Conservation (phyloP, 2,797 vertebrate species). For the Arctocebus calabarensis region DNA sequence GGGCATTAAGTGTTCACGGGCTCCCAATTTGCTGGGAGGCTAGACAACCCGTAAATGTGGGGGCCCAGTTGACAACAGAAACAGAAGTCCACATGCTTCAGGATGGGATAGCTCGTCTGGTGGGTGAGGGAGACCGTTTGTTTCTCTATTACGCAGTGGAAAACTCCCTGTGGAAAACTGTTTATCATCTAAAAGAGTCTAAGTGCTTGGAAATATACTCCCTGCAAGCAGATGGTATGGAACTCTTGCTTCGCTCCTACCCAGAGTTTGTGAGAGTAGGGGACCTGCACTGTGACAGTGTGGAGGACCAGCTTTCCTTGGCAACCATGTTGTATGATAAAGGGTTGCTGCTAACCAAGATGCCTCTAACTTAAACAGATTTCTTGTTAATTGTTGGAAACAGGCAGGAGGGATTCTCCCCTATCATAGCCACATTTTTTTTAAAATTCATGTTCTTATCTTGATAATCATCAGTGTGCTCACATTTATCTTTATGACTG, state of each 20-base stretch:
- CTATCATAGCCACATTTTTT: neutral
- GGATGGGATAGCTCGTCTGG: slow-evolving; percentile 92
- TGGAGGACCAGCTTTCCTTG: slow-evolving; percentile 92
- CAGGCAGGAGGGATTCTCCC: neutral
- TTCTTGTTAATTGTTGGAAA: slow-evolving; percentile 21
- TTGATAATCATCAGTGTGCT: slow-evolving; percentile 43
- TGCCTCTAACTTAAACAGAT: slow-evolving; percentile 83
- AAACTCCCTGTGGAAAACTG: slow-evolving; percentile 96
- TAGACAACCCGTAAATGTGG: slow-evolving; percentile 86
- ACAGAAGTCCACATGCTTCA: slow-evolving; percentile 93
- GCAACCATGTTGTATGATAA: slow-evolving; percentile 94
- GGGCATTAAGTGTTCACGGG: slow-evolving; percentile 91
- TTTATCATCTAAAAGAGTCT: slow-evolving; percentile 95
- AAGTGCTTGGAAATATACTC: slow-evolving; percentile 92
- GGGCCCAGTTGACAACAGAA: slow-evolving; percentile 88
- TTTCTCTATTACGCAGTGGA: slow-evolving; percentile 93
- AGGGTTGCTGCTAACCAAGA: slow-evolving; percentile 93
- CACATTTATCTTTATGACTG: slow-evolving; percentile 74
- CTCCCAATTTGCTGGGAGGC: slow-evolving; percentile 91
- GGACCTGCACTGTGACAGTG: slow-evolving; percentile 91
- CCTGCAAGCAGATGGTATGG: slow-evolving; percentile 93
- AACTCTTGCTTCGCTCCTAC: slow-evolving; percentile 95
- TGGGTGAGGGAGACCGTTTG: slow-evolving; percentile 92
- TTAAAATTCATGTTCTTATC: slow-evolving; percentile 58
- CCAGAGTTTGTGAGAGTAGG: slow-evolving; percentile 92